Evolutionary conservation across 1,140 invertebrate genomes (phyloP).

Genomic region (Thalassaphorura encarpata): DNA sequence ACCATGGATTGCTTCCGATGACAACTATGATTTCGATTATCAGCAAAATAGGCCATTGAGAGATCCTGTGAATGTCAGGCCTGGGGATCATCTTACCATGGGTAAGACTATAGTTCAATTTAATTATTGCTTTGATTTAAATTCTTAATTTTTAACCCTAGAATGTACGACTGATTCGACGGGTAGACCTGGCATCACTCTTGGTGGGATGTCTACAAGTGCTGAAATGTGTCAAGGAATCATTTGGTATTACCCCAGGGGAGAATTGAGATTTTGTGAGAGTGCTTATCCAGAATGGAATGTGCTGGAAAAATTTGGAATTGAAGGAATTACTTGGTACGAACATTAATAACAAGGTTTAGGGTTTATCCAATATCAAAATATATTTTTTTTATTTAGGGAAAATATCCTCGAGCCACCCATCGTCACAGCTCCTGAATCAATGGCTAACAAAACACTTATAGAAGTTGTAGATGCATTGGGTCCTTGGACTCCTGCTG

Average conservation of each 20-base stretch:
- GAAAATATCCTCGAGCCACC: neutral
- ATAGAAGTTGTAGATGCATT: neutral
- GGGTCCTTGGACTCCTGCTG: slow-evolving; percentile 3
- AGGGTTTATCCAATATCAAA: too few relatives aligned
- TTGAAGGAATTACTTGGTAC: neutral
- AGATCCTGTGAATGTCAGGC: slow-evolving; percentile 10
- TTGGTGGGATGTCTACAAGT: slow-evolving; percentile 86
- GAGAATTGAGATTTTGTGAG: neutral
- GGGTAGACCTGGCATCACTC: slow-evolving; percentile 61
- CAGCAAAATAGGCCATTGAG: slow-evolving; percentile 37
- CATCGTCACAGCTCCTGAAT: neutral
- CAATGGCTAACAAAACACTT: slow-evolving; percentile 2
- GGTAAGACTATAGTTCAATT: slow-evolving; percentile 1
- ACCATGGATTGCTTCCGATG: slow-evolving; percentile 52
- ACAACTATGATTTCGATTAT: slow-evolving; percentile 56
- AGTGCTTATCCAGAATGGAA: neutral
- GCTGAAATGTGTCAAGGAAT: slow-evolving; percentile 85
- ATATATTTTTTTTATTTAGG: neutral
- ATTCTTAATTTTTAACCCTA: neutral
- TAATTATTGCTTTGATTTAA: neutral
- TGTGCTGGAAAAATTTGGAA: slow-evolving; percentile 1
- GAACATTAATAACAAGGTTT: too few relatives aligned
- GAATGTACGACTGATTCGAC: slow-evolving; percentile 70
- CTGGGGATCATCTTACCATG: slow-evolving; percentile 16
- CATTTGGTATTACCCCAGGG: slow-evolving; percentile 13